phyloP scores from a whole-genome alignment of 35 echinoderm and acorn worm genomes.

The Heliocidaris tuberculata region DNA sequence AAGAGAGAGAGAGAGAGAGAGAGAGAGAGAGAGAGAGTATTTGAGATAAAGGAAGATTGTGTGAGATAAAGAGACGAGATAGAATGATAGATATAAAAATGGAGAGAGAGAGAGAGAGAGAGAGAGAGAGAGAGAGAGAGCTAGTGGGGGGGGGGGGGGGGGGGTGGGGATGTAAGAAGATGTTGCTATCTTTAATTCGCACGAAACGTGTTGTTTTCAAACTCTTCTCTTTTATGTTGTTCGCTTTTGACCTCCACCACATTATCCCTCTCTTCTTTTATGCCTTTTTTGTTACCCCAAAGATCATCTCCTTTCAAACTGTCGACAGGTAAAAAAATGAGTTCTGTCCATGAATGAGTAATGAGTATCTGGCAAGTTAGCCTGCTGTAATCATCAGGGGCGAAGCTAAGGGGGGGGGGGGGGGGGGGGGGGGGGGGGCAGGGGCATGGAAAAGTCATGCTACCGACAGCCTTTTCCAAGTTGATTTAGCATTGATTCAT shows the following conservation, averaged over 20 bases:
- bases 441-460: no score
- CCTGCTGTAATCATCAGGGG: background rate
- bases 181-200: background rate
- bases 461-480: no score
- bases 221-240: background rate
- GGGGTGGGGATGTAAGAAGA: no score
- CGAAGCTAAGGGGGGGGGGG: background rate
- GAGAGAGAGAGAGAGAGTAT: no score
- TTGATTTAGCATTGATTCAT: no score
- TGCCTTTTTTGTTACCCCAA: background rate
- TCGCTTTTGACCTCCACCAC: conserved; percentile 1
- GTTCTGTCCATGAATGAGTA: background rate
- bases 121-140: no score
- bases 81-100: no score
- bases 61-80: background rate
- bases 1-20: background rate
- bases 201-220: background rate
- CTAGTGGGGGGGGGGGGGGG: no score
- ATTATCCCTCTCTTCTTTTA: background rate
- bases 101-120: background rate
- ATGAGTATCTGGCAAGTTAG: background rate
- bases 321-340: background rate
- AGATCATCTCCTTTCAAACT: background rate
- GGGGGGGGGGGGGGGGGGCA: no score
- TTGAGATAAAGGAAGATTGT: background rate